A percentile compares a stretch with the other conserved stretches of the same genome.
phyloP scores from a whole-genome alignment of 2,888 invertebrate genomes.

The Thecophora atra region DNA sequence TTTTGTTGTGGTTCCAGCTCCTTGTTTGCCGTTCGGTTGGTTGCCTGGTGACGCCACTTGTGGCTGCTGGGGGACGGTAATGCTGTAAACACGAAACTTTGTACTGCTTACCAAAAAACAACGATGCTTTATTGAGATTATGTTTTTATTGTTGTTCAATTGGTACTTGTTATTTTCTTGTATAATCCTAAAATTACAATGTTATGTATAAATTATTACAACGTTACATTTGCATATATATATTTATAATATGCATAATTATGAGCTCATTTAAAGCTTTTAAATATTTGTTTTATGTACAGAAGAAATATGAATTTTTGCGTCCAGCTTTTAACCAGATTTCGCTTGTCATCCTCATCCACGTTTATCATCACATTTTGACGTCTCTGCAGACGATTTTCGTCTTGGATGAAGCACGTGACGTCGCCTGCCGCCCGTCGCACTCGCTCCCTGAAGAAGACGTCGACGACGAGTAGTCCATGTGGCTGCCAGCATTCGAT shows the following conservation, averaged over 20 bases:
- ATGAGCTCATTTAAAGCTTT: slow-evolving; percentile 2
- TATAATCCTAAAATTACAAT: too few species aligned
- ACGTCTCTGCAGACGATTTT: slow-evolving; percentile 62
- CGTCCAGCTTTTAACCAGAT: too few species aligned
- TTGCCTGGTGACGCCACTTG: slow-evolving; percentile 26
- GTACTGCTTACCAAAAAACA: too few species aligned
- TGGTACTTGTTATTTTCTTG: too few species aligned
- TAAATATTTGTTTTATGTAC: slow-evolving; percentile 23
- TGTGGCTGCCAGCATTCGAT: slow-evolving; percentile 56
- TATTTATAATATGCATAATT: neutral
- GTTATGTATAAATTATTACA: neutral
- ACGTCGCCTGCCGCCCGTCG: slow-evolving; percentile 42
- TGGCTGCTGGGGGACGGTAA: too few species aligned
- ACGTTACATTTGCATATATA: slow-evolving; percentile 8
- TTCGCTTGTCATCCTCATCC: too few species aligned
- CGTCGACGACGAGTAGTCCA: slow-evolving; percentile 61
- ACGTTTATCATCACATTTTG: slow-evolving; percentile 51
- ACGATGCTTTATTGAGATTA: too few species aligned
- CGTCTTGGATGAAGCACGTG: slow-evolving; percentile 53
- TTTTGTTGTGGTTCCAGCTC: slow-evolving; percentile 25
- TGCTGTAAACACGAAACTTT: too few species aligned
- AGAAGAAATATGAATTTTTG: slow-evolving; percentile 2
- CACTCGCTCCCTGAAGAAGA: slow-evolving; percentile 53
- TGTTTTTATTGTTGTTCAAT: too few species aligned
- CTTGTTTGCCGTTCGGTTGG: slow-evolving; percentile 2